A percentile compares a stretch with the other conserved stretches of the same genome.
Evolutionary conservation across 2,113 vertebrate species (phyloP).

Genomic region (Silurus meridionalis): DNA sequence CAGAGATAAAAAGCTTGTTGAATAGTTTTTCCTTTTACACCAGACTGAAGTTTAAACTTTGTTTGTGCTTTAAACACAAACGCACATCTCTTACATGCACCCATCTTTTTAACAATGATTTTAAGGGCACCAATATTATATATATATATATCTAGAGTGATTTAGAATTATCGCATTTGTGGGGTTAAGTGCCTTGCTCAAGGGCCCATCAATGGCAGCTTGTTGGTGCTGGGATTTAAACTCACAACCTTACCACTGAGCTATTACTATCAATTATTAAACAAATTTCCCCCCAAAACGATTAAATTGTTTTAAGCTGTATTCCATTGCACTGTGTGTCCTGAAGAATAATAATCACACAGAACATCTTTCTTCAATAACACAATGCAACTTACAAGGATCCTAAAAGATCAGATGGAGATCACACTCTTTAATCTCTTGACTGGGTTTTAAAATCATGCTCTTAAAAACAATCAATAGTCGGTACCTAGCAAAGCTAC

Average conservation of each 20-base stretch:
- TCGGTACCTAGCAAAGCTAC: neutral
- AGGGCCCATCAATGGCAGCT: too few species aligned
- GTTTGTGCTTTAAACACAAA: neutral
- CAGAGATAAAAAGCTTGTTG: slow-evolving; percentile 1
- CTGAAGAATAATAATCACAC: neutral
- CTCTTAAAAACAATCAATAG: neutral
- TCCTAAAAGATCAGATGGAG: neutral
- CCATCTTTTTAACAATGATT: too few species aligned
- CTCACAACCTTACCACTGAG: too few species aligned
- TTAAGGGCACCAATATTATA: too few species aligned
- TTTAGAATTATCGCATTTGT: too few species aligned
- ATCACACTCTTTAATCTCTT: neutral
- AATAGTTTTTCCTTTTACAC: neutral
- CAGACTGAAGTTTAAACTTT: neutral
- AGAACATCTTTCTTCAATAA: neutral
- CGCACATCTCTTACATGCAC: neutral
- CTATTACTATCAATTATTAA: too few species aligned
- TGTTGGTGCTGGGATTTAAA: too few species aligned
- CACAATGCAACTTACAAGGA: neutral
- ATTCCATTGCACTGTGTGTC: neutral
- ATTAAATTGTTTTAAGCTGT: neutral
- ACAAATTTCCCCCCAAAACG: too few species aligned
- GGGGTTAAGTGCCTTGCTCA: too few species aligned
- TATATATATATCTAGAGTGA: too few species aligned
- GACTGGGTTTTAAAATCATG: neutral